phyloP scores from a whole-genome alignment of 1,140 invertebrate species.

The Drosophila nigrodunni region DNA sequence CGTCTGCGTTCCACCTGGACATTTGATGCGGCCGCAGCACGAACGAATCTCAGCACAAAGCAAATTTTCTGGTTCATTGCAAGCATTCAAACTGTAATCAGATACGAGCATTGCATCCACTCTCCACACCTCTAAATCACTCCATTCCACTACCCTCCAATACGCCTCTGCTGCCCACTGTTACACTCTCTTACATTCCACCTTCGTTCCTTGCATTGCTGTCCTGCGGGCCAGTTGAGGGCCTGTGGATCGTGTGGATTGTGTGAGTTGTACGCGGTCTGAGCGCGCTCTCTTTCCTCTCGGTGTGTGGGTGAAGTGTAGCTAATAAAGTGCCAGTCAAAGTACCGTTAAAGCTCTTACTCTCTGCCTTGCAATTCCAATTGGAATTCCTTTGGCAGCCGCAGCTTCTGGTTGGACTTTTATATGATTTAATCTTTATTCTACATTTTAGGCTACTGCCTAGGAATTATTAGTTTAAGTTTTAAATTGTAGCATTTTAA shows the following conservation, averaged over 20 bases:
- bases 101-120: slow-evolving; percentile 48
- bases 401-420: not conserved
- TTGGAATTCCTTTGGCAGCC: not conserved
- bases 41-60: slow-evolving; percentile 55
- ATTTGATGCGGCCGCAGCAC: slow-evolving; percentile 50
- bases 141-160: not conserved
- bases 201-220: not conserved
- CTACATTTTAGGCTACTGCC: no score
- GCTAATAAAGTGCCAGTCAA: slow-evolving; percentile 7
- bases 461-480: no score
- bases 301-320: not conserved
- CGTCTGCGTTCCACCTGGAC: slow-evolving; percentile 16
- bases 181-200: not conserved
- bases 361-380: not conserved
- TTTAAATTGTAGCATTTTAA: no score
- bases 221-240: slow-evolving; percentile 1
- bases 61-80: slow-evolving; percentile 80
- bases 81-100: slow-evolving; percentile 79
- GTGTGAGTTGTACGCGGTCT: not conserved
- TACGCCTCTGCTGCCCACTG: no score
- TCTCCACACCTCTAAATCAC: not conserved
- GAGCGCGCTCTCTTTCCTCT: no score
- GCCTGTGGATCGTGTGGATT: slow-evolving; percentile 34
- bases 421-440: no score
- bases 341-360: not conserved